Percentiles rank a stretch among this genome's conserved stretches.
Evolutionary conservation across 2,888 invertebrate species (phyloP).

Genomic region (Emmelina monodactyla): DNA sequence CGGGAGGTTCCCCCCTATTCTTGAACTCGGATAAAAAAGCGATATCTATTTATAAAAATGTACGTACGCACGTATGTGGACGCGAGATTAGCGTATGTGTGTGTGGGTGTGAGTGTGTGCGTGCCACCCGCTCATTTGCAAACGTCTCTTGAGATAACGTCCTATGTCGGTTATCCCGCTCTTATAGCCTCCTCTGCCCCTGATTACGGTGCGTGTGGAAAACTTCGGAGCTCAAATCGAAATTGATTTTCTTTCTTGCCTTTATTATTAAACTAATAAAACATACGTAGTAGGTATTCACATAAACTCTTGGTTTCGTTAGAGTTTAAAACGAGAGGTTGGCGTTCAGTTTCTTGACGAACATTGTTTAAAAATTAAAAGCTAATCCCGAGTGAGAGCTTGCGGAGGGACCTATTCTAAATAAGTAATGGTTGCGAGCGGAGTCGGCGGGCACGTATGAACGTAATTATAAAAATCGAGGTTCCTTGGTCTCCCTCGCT

Average conservation of each 20-base stretch:
- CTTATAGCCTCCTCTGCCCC: constrained; percentile 61
- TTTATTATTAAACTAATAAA: too few species aligned
- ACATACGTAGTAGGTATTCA: too few species aligned
- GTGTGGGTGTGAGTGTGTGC: constrained; percentile 32
- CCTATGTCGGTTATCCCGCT: constrained; percentile 62
- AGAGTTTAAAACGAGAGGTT: constrained; percentile 18
- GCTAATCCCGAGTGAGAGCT: constrained; percentile 30
- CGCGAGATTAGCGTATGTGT: constrained; percentile 43
- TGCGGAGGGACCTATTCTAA: constrained; percentile 35
- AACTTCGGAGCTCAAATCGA: constrained; percentile 52
- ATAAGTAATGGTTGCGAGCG: constrained; percentile 38
- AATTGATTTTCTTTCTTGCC: constrained; percentile 43
- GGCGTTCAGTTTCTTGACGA: constrained; percentile 19
- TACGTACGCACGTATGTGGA: constrained; percentile 55
- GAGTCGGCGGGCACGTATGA: constrained; percentile 69
- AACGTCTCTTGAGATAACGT: constrained; percentile 65
- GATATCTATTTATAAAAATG: constrained; percentile 66
- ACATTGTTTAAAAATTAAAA: constrained; percentile 35
- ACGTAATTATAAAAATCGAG: constrained; percentile 67
- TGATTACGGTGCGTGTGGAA: constrained; percentile 60
- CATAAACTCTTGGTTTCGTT: too few species aligned
- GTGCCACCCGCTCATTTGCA: constrained; percentile 61
- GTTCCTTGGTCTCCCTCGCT: constrained; percentile 52
- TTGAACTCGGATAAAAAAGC: constrained; percentile 66
- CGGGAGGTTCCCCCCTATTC: constrained; percentile 58